These are phyloP conservation scores for Pantherophis guttatus DNA, from an alignment of 2,113 vertebrate genomes.

Conservation along the genomic window DNA sequence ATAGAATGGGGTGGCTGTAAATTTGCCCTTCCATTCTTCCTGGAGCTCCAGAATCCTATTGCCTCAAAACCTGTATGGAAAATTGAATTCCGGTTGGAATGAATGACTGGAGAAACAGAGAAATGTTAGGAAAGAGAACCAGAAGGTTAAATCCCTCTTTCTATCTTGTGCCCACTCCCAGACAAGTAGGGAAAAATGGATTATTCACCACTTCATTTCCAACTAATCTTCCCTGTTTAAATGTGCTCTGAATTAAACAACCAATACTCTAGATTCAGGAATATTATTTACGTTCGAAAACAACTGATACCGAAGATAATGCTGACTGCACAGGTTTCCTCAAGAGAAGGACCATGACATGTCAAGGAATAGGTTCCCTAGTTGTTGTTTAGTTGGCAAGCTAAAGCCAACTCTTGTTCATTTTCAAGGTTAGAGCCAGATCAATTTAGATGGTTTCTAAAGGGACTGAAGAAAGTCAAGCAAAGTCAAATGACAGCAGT, in stretches of 20 bases:
- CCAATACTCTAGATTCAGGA: neutral
- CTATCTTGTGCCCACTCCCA: neutral
- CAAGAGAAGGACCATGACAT: neutral
- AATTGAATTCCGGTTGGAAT: neutral
- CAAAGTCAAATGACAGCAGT: neutral
- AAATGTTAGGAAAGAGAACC: neutral
- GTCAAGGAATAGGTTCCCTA: neutral
- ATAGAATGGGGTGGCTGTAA: neutral
- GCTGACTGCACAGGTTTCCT: neutral
- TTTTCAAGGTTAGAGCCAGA: neutral
- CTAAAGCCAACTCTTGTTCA: neutral
- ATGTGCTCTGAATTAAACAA: neutral
- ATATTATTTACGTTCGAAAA: neutral
- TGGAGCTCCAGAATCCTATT: neutral
- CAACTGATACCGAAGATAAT: neutral
- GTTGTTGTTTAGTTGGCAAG: neutral
- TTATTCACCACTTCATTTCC: neutral
- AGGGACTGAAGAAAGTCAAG: neutral
- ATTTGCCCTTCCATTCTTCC: neutral
- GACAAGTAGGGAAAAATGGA: neutral
- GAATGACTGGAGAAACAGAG: neutral
- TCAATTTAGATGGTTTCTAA: neutral
- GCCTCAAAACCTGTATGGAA: neutral
- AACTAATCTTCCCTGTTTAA: neutral
- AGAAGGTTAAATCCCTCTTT: neutral